phyloP scores from a whole-genome alignment of 2,888 invertebrate species.

The Lochmaea crataegi region DNA sequence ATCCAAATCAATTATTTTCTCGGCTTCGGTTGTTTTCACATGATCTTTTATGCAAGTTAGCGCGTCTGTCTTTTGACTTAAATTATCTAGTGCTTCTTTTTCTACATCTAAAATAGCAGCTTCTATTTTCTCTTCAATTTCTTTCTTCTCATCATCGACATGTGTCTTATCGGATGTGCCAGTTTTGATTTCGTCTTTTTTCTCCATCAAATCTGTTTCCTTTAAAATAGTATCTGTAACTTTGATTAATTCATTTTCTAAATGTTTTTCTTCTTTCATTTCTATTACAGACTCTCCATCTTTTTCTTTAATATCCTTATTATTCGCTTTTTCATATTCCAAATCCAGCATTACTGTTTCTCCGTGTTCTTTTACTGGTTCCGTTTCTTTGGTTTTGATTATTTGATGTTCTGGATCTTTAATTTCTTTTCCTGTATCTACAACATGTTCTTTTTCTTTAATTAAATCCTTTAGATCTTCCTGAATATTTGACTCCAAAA shows the following conservation, averaged over 20 bases:
- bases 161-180: background rate
- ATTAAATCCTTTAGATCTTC: slow-evolving; percentile 24
- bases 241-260: background rate
- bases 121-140: background rate
- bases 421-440: slow-evolving; percentile 60
- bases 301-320: background rate
- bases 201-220: background rate
- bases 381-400: background rate
- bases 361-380: background rate
- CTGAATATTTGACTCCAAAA: background rate
- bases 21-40: background rate
- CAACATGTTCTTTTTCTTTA: slow-evolving; percentile 51
- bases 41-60: too few relatives aligned
- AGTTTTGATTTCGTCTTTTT: background rate
- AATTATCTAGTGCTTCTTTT: background rate
- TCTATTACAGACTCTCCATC: background rate
- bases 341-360: background rate
- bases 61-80: background rate
- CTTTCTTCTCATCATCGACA: background rate
- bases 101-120: background rate
- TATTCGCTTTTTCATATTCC: background rate
- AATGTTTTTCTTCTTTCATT: background rate
- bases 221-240: background rate
- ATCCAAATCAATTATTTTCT: background rate
- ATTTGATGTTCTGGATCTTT: background rate